Base-by-base conservation (phyloP, 1,140 invertebrate genomes). In the Diprion similis region DNA sequence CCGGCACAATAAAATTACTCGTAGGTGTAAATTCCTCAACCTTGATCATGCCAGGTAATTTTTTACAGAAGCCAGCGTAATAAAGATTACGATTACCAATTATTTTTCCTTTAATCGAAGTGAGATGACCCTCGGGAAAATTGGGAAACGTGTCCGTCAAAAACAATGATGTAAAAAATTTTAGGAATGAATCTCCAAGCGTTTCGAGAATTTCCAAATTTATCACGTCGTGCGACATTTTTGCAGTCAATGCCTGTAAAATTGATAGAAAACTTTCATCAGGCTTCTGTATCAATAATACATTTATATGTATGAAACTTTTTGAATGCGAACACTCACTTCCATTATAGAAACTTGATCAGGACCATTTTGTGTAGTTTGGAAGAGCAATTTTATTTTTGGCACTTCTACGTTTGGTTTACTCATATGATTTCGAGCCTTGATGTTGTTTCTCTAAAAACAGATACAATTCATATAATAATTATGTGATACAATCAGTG, bases 101-200 rank as follows among this genome's bases (percentile, higher is more conserved):
- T 4, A 97, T 83, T 80, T 91, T 90, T 8, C 92, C 89, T 80
- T 97, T 95, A 0, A 97, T 83, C 51, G 89, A 84, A 0, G 95
- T 95, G 1, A 97, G 87, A 73, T 90, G 89, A 0, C 96, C 96
- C 85, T 98, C 96, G 75, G 92, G 90, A 72, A 91, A 91, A 0
- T 85, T 83, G 0, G 92, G 90, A 86, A 92, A 96, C 68, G 89
- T 90, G 75, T 92, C 90, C 80, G 92, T 94, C 11, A 97, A 83
- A 81, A 92, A 95, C 0, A 96, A 81, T 10, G 93, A 94, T 11
- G 91, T 87, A 6, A 92, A 91, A 77, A 95, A 94, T 86, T 98
- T 98, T 0, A 98, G 87, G 81, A 96, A 97, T 0, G 95, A 93
- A 87, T 98, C 96, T 0, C 97, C 97, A 17, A 98, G 89, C 0